Evolutionary conservation across 2,888 invertebrate species (phyloP).

Genomic region (Julus scanicus): DNA sequence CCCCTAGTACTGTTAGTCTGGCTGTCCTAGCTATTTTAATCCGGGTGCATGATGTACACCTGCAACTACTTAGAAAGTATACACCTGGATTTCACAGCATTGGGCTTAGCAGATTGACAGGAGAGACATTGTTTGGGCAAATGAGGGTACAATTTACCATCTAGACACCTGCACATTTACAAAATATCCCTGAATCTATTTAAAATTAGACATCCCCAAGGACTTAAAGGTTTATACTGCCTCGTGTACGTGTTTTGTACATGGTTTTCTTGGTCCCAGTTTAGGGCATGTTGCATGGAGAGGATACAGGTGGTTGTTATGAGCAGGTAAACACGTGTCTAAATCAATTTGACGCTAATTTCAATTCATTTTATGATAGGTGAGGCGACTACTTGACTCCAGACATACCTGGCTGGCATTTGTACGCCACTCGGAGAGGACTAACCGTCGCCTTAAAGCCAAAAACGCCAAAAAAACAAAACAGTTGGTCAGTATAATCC

Average conservation of each 20-base stretch:
- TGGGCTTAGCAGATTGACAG: background rate
- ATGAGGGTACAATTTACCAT: background rate
- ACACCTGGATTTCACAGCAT: conserved; percentile 36
- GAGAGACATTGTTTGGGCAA: background rate
- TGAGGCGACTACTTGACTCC: conserved; percentile 55
- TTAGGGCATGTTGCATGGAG: background rate
- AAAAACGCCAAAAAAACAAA: conserved; percentile 55
- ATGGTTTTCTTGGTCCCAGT: background rate
- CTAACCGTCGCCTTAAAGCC: conserved; percentile 51
- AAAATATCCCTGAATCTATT: background rate
- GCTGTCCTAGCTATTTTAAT: conserved; percentile 19
- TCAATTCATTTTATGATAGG: conserved; percentile 53
- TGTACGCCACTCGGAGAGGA: conserved; percentile 55
- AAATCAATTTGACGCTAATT: conserved; percentile 31
- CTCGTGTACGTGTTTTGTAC: background rate
- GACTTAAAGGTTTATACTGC: background rate
- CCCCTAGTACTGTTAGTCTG: background rate
- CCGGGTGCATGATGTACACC: conserved; percentile 3
- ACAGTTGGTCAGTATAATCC: conserved; percentile 51
- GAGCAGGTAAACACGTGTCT: background rate
- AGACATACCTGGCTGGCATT: conserved; percentile 57
- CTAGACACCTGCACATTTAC: conserved; percentile 22
- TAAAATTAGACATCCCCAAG: conserved; percentile 33
- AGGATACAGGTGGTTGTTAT: background rate
- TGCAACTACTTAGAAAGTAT: conserved; percentile 40